Evolutionary conservation across 2,113 vertebrate genomes (phyloP), one percentile per base, ranked within the genome.

Genomic region (Falco punctatus): DNA sequence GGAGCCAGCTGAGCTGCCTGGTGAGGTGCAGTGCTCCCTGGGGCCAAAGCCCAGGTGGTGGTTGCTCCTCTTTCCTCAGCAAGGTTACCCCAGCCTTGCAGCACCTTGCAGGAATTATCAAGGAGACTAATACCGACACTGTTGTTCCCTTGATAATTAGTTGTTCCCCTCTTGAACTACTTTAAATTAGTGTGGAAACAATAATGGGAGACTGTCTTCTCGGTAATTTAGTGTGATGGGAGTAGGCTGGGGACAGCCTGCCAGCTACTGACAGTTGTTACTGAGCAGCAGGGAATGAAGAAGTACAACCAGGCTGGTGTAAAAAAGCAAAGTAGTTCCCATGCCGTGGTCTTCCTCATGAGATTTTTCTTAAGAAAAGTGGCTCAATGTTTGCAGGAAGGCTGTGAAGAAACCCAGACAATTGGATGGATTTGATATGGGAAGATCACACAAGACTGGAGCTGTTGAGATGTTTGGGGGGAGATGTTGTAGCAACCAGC

Each of bases 401-500:
- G 67, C 86, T 0, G 1, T 75, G 90, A 51, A 92, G 80, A 49
- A 33, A 54, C 59, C 74, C 0, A 59, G 89, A 21, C 57, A 26
- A 65, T 70, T 83, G 92, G 94, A 90, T 86, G 85, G 69, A 15
- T 91, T 89, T 0, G 21, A 11, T 69, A 19, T 51, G 86, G 90
- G 92, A 94, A 91, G 88, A 93, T 90, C 75, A 91, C 19, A 19
- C 18, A 16, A 72, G 65, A 81, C 85, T 14, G 4, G 88, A 94
- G 86, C 83, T 65, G 88, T 57, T 64, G 96, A 72, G 94, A 95
- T 95, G 94, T 95, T 69, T 95, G 54, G 79, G 75, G 80, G 65
- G 65, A 86, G 81, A 59, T 97, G 97, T 96, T 97, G 97, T 96
- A 96, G 97, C 96, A 97, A 97, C 96, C 77, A 78, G 81, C 86